Evolutionary conservation across 2,113 vertebrate genomes (phyloP).

Genomic region (Zosterops pallidus): DNA sequence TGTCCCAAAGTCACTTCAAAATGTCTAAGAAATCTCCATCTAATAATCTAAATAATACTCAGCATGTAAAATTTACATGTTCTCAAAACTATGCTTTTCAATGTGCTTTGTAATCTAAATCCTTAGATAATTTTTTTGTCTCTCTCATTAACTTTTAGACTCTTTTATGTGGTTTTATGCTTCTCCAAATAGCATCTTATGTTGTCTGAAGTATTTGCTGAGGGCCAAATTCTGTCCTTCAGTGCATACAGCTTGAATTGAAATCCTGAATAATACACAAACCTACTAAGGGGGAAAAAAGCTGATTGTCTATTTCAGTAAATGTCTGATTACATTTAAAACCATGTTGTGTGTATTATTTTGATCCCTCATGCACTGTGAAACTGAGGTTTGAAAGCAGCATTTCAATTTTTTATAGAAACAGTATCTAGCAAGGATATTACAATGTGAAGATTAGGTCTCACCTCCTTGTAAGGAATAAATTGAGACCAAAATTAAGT

Average conservation of each 20-base stretch:
- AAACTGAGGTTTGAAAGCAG: slow-evolving; percentile 16
- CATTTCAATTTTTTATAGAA: slow-evolving; percentile 38
- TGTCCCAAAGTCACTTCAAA: slow-evolving; percentile 25
- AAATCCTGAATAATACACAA: slow-evolving; percentile 53
- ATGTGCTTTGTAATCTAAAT: slow-evolving; percentile 21
- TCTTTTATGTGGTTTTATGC: slow-evolving; percentile 57
- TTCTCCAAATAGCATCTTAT: slow-evolving; percentile 40
- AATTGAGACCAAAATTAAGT: slow-evolving; percentile 42
- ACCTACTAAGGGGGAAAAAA: not conserved
- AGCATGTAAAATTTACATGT: not conserved
- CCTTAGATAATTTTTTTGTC: not conserved
- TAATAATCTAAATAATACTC: slow-evolving; percentile 30
- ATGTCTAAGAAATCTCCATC: not conserved
- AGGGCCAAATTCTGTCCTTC: slow-evolving; percentile 50
- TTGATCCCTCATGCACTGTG: slow-evolving; percentile 18
- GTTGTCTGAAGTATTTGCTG: slow-evolving; percentile 56
- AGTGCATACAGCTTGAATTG: not conserved
- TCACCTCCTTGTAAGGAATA: not conserved
- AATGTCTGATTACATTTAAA: slow-evolving; percentile 53
- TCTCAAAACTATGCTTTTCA: not conserved
- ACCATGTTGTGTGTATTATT: not conserved
- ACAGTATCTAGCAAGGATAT: not conserved
- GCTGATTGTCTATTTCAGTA: slow-evolving; percentile 48
- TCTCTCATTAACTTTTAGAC: slow-evolving; percentile 53
- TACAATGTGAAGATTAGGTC: slow-evolving; percentile 31